Evolutionary conservation across 1,140 invertebrate species (phyloP), one percentile per base, ranked within the genome.

Genomic region (Spodoptera litura): DNA sequence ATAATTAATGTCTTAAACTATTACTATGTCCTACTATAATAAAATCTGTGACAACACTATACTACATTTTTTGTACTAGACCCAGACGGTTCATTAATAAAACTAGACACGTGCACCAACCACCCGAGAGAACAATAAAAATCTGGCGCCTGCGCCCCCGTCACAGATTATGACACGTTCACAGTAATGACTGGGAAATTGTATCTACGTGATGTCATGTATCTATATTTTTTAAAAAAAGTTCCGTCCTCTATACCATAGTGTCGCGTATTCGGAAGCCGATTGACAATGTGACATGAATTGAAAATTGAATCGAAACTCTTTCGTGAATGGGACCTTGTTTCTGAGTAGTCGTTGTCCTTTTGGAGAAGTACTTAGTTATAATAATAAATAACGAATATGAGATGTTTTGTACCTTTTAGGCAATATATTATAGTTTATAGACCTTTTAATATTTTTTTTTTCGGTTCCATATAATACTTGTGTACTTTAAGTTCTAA

Each of bases 91-190:
- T 61, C 62, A 49, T 77, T 38, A 77, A 58, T 68, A 77, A 66
- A 9, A 13, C 62, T 10, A 27, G 13, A 35, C 74, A 77, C 74
- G 74, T 62, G 31, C 52, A 27, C 25, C 59, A 83, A 73, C 80
- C 80, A 78, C 76, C 74, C 62, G 78, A 61, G 70, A 78, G 81
- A 75, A 87, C 83, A 89, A 91, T 89, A 91, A 87, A 86, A 84
- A 85, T 87, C 80, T 88, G 91, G 91, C 91, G 91, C 91, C 91
- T 88, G 56, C 49, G n/a, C 83, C 86, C 83, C 86, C 78, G 77
- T 77, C 85, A 87, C 87, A 88, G 85, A 91, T 92, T 88, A 90
- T 92, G 79, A 88, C 91, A 93, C 91, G 90, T 92, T 86, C 87
- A 51, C 64, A 53, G 77, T 93, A 93, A 92, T 92, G 91, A 92